Evolutionary conservation across 2,797 vertebrate species (phyloP).

Genomic region (Tinamus major): DNA sequence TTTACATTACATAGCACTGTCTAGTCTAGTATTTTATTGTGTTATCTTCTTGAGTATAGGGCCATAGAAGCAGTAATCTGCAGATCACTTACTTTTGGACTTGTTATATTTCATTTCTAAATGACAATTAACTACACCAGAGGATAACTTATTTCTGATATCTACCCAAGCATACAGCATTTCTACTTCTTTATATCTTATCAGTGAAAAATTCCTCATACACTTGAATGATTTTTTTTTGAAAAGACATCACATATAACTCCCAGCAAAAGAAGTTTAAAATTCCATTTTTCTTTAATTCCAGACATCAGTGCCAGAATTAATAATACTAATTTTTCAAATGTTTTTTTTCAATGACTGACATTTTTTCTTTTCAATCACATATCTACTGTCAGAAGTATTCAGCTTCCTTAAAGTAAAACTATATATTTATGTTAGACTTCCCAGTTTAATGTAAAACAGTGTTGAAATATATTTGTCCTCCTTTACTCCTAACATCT

Average conservation of each 20-base stretch:
- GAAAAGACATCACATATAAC: neutral
- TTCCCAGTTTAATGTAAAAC: neutral
- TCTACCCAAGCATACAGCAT: neutral
- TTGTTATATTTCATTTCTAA: neutral
- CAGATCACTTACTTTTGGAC: neutral
- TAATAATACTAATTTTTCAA: neutral
- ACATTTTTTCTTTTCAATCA: conserved; percentile 16
- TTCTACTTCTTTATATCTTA: neutral
- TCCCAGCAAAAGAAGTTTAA: neutral
- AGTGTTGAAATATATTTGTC: neutral
- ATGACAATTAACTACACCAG: neutral
- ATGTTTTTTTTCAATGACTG: neutral
- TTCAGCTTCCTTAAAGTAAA: neutral
- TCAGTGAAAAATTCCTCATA: neutral
- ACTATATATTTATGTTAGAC: neutral
- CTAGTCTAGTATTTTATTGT: neutral
- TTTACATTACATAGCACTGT: neutral
- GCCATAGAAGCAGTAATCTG: neutral
- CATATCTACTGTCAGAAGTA: neutral
- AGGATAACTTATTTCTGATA: neutral
- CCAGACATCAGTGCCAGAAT: neutral
- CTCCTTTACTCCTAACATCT: neutral
- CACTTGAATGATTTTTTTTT: neutral
- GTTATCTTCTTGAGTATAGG: neutral
- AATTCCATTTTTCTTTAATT: neutral